Evolutionary conservation across 2,888 invertebrate species (phyloP).

Genomic region (Itoplectis maculator): DNA sequence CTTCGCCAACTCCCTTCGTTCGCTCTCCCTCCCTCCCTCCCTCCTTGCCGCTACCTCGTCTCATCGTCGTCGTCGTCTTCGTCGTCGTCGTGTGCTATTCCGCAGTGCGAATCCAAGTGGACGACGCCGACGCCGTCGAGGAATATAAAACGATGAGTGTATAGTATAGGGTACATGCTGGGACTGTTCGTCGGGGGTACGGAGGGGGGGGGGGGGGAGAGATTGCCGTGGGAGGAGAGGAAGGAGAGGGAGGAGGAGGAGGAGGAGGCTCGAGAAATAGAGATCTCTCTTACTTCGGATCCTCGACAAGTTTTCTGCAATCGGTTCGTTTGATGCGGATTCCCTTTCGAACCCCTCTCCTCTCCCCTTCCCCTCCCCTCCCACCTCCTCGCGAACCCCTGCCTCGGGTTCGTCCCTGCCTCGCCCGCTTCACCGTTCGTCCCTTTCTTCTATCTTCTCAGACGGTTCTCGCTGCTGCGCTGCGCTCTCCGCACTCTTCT

Average conservation of each 20-base stretch:
- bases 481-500: conserved; percentile 27
- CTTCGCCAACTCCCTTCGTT: conserved; percentile 21
- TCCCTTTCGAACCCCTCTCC: conserved; percentile 60
- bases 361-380: not conserved
- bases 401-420: too few species aligned
- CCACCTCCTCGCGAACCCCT: conserved; percentile 31
- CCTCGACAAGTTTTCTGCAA: conserved; percentile 77
- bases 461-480: conserved; percentile 30
- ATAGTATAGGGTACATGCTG: conserved; percentile 34
- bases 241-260: conserved; percentile 26
- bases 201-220: conserved; percentile 28
- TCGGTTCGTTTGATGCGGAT: conserved; percentile 79
- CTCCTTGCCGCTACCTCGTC: conserved; percentile 33
- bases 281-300: conserved; percentile 44
- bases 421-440: not conserved
- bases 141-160: conserved; percentile 60
- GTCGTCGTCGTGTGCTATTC: conserved; percentile 44
- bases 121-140: conserved; percentile 51
- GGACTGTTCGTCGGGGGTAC: conserved; percentile 33
- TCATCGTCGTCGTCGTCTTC: conserved; percentile 35
- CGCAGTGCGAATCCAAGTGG: conserved; percentile 50
- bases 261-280: conserved; percentile 56
- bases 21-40: conserved; percentile 46
- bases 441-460: conserved; percentile 49
- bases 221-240: conserved; percentile 26